A percentile compares a stretch with the other conserved stretches of the same genome.
phyloP scores from a whole-genome alignment of 2,888 invertebrate species.

The Drosophila austrosaltans region DNA sequence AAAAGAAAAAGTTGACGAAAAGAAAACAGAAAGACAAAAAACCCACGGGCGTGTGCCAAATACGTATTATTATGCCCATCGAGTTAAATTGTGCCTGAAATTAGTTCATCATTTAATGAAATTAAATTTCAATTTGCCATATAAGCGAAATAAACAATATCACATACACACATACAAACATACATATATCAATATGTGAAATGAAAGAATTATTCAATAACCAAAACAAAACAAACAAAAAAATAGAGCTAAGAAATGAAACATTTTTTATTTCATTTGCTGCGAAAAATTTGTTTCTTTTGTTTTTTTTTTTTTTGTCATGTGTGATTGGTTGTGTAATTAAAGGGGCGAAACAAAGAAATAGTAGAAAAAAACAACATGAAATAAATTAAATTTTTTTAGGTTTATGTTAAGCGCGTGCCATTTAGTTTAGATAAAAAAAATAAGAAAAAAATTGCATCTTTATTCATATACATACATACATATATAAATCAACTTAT shows the following conservation, averaged over 20 bases:
- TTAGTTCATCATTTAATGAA: constrained; percentile 50
- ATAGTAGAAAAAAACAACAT: constrained; percentile 1
- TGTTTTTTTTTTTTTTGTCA: background rate
- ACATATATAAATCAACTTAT: background rate
- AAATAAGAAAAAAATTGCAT: background rate
- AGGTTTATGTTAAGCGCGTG: background rate
- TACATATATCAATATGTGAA: background rate
- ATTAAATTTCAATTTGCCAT: constrained; percentile 29
- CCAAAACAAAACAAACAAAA: background rate
- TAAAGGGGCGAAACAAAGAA: background rate
- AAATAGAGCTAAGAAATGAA: background rate
- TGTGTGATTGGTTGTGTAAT: constrained; percentile 21
- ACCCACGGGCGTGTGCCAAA: constrained; percentile 58
- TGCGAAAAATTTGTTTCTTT: background rate
- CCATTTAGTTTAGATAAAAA: background rate
- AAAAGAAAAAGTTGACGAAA: background rate
- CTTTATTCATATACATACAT: background rate
- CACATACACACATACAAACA: background rate
- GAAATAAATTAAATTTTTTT: constrained; percentile 13
- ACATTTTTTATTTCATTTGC: constrained; percentile 1
- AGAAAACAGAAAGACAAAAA: background rate
- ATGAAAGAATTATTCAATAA: background rate
- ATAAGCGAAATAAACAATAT: constrained; percentile 7
- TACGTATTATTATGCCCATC: constrained; percentile 43
- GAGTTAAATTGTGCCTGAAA: constrained; percentile 27